Percentiles rank a stretch among this genome's conserved stretches.
These are phyloP conservation scores for Dasypus novemcinctus DNA, from an alignment of 2,113 vertebrate species.

Conservation along the genomic window DNA sequence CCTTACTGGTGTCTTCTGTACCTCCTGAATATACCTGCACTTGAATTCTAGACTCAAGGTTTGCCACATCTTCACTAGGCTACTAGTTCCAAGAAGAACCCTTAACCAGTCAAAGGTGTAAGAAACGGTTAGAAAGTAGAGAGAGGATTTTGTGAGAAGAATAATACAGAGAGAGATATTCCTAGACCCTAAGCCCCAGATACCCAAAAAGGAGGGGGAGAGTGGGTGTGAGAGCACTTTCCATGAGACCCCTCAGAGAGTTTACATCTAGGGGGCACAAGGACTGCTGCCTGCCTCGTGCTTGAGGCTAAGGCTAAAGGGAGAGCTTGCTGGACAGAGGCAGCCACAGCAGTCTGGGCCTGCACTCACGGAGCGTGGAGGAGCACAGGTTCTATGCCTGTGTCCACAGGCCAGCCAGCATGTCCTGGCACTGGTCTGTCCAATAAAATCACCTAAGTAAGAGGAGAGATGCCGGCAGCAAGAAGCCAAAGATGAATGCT, in stretches of 20 bases:
- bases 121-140: not conserved
- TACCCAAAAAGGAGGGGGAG: not conserved
- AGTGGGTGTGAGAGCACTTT: not conserved
- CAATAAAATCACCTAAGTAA: not conserved
- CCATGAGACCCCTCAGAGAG: not conserved
- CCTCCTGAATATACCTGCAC: not conserved
- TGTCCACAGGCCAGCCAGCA: not conserved
- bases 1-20: not conserved
- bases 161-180: not conserved
- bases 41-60: not conserved
- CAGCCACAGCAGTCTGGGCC: too few relatives aligned
- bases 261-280: not conserved
- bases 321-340: not conserved
- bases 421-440: not conserved
- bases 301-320: not conserved
- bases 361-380: not conserved
- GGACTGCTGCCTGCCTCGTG: not conserved
- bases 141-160: not conserved
- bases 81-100: accelerated
- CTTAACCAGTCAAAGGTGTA: not conserved
- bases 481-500: not conserved
- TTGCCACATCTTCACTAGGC: not conserved
- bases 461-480: not conserved
- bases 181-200: not conserved
- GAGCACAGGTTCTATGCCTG: not conserved